phyloP scores from a whole-genome alignment of 2,113 vertebrate genomes.

The Corythaixoides concolor region DNA sequence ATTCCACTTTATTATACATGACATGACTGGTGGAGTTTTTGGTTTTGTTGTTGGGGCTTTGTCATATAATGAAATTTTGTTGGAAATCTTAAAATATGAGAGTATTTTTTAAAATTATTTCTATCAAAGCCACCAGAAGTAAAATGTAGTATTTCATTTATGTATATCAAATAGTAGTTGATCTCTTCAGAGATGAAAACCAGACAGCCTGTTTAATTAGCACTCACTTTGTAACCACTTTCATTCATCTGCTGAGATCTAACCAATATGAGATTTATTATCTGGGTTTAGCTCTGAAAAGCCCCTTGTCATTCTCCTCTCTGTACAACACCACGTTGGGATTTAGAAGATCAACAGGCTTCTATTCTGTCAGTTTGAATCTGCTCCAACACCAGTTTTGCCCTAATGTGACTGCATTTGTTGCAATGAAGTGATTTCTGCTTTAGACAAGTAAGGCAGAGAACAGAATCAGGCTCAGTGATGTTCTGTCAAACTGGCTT shows the following conservation, averaged over 20 bases:
- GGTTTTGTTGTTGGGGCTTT: neutral
- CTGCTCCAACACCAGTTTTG: neutral
- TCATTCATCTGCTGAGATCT: neutral
- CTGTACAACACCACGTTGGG: neutral
- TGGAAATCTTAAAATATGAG: neutral
- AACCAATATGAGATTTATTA: neutral
- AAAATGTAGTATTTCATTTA: neutral
- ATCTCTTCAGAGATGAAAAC: neutral
- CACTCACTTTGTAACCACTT: neutral
- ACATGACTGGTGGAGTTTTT: neutral
- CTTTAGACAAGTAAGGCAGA: neutral
- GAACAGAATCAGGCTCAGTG: neutral
- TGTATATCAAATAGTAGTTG: neutral
- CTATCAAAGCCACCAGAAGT: neutral
- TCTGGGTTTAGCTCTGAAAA: neutral
- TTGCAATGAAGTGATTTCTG: neutral
- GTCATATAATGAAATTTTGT: neutral
- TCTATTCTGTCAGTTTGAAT: neutral
- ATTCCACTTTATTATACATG: neutral
- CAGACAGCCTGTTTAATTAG: neutral
- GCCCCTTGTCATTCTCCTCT: neutral
- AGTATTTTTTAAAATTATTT: neutral
- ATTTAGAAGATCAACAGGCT: neutral
- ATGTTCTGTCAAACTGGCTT: neutral
- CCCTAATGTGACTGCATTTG: neutral